phyloP scores from a whole-genome alignment of 2,113 vertebrate species.

The Halcyon malimbica region DNA sequence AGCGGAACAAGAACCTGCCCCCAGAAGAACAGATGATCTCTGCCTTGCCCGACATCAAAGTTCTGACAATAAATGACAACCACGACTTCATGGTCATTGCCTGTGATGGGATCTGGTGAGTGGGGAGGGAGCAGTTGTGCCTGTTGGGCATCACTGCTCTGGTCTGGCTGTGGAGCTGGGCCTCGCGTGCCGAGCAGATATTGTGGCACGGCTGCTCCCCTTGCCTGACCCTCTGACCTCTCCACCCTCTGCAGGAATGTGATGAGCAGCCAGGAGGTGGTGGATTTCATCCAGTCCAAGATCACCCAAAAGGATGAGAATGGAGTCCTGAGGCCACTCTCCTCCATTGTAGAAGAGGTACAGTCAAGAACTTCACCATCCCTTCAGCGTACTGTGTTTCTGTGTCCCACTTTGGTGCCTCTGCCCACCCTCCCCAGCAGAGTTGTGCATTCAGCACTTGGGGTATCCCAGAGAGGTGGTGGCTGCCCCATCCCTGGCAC shows the following conservation, averaged over 20 bases:
- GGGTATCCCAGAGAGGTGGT: too few species aligned
- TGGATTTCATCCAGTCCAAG: constrained; percentile 94
- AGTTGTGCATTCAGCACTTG: neutral
- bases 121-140: neutral
- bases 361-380: neutral
- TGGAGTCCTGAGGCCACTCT: constrained; percentile 81
- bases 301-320: constrained; percentile 85
- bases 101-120: constrained; percentile 97
- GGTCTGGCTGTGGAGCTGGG: neutral
- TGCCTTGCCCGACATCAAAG: constrained; percentile 93
- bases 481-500: too few species aligned
- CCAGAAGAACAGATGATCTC: constrained; percentile 99
- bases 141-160: neutral
- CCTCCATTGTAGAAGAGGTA: constrained; percentile 95
- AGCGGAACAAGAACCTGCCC: constrained; percentile 92
- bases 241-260: constrained; percentile 85
- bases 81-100: constrained; percentile 99
- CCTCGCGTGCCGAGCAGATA: neutral
- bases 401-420: neutral
- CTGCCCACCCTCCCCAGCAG: neutral
- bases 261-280: constrained; percentile 98
- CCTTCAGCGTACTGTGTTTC: fast-evolving
- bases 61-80: constrained; percentile 91
- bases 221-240: neutral
- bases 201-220: neutral